Evolutionary conservation across 2,797 vertebrate species (phyloP).

Genomic region (Myotis planiceps): DNA sequence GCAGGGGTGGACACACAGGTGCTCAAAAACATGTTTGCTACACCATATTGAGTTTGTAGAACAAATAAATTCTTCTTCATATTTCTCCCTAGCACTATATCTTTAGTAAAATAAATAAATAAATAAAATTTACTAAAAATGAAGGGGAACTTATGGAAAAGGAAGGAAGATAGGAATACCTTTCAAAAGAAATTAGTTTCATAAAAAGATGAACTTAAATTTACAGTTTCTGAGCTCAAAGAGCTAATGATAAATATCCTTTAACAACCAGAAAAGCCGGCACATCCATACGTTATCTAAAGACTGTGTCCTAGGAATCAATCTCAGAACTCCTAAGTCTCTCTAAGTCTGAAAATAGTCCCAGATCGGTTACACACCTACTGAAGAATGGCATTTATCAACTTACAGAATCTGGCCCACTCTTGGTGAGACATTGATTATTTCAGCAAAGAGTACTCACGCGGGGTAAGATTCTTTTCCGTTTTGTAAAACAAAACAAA

Average conservation of each 20-base stretch:
- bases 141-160: background rate
- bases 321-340: background rate
- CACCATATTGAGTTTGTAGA: background rate
- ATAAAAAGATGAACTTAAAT: background rate
- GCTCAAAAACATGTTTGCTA: background rate
- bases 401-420: background rate
- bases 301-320: background rate
- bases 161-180: background rate
- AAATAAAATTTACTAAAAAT: background rate
- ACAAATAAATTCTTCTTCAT: background rate
- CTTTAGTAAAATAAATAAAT: background rate
- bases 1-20: background rate
- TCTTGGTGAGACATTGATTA: background rate
- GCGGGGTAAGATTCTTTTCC: background rate
- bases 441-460: background rate
- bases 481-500: conserved; percentile 45
- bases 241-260: background rate
- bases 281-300: background rate
- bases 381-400: background rate
- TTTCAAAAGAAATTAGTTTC: background rate
- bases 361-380: background rate
- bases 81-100: background rate
- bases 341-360: conserved; percentile 9
- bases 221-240: background rate
- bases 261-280: background rate